Evolutionary conservation across 2,113 vertebrate genomes (phyloP), one percentile per base, ranked within the genome.

Genomic region (Myotis brandtii): DNA sequence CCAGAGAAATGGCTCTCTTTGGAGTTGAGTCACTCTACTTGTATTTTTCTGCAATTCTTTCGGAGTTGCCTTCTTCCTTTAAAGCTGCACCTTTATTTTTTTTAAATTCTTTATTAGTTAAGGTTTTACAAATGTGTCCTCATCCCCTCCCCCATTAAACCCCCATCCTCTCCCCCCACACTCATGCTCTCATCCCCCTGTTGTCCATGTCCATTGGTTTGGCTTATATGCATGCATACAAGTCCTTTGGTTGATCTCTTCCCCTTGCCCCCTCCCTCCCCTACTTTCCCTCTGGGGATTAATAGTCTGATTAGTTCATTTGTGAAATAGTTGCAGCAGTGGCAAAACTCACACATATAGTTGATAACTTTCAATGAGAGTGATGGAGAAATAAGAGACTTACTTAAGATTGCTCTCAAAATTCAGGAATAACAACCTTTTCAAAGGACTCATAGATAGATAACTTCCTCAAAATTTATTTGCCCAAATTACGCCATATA

Each of bases 1-100:
- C 80, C 75, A 91, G 46, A 90, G 32, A 73, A 86, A 73, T 67
- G 43, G 40, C 34, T 85, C 9, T 87, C 77, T 83, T 88, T 82
- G n/a, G 34, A 72, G 10, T 10, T 64, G n/a, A 62, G 12, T 84
- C 62, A 16, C 18, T 92, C 67, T 76, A 40, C 37, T 52, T 83
- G n/a, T 18, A 62, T 89, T 64, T 77, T 52, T 43, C 40, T 54
- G 17, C 1, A 25, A 9, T 64, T 79, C 34, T 85, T 56, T 77
- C 21, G 21, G 5, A 21, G 62, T 52, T 77, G 9, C n/a, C 13
- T 59, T 70, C 52, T 84, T 69, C 40, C 21, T 40, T 77, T 30
- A 84, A 30, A 52, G 9, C 17, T 89, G 30, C 17, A 14, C 43
- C 27, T 70, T 37, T 37, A 37, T 37, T 37, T 37, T 37, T 37